phyloP scores from a whole-genome alignment of 2,113 vertebrate species.

The Corythaixoides concolor region DNA sequence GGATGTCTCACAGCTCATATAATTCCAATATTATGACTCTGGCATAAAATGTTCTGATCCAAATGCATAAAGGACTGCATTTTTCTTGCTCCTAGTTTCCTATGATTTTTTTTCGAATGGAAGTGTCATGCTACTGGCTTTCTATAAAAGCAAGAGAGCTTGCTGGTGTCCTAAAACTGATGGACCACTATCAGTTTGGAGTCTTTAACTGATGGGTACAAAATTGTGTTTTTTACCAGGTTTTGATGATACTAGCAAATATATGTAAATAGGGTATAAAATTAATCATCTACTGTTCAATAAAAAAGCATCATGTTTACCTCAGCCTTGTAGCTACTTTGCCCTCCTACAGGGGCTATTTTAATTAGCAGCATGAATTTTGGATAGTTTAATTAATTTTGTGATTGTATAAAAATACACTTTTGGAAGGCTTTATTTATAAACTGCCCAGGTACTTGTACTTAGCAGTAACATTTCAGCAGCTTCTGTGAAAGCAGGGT shows the following conservation, averaged over 20 bases:
- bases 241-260: constrained; percentile 77
- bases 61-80: neutral
- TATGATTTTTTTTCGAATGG: neutral
- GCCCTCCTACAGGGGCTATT: constrained; percentile 75
- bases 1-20: neutral
- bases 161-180: neutral
- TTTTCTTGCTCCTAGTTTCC: neutral
- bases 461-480: constrained; percentile 69
- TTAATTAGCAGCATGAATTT: constrained; percentile 82
- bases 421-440: constrained; percentile 75
- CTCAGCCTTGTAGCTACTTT: constrained; percentile 72
- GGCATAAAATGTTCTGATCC: neutral
- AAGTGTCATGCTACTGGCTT: neutral
- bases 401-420: constrained; percentile 68
- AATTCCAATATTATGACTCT: neutral
- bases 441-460: constrained; percentile 73
- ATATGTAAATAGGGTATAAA: constrained; percentile 74
- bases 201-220: neutral
- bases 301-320: constrained; percentile 68
- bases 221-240: constrained; percentile 58
- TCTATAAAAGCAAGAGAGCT: neutral
- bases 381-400: constrained; percentile 78
- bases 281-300: constrained; percentile 72
- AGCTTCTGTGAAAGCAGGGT: constrained; percentile 63
- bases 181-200: neutral